Evolutionary conservation across 2,113 vertebrate genomes (phyloP).

Genomic region (Odocoileus hemionus): DNA sequence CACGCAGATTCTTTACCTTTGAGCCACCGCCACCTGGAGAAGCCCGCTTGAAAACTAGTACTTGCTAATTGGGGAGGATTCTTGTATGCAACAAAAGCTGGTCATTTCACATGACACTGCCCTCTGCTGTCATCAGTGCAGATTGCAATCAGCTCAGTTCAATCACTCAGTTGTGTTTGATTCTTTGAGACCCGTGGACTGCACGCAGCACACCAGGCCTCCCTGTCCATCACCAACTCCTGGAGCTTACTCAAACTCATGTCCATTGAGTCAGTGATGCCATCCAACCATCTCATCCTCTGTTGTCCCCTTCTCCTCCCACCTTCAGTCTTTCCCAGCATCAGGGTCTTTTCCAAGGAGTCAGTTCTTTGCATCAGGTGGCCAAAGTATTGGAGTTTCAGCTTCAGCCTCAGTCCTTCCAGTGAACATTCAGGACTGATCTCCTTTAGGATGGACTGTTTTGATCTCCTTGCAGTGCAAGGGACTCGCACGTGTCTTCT

Average conservation of each 20-base stretch:
- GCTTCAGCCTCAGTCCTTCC: background rate
- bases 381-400: background rate
- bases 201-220: accelerated
- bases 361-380: background rate
- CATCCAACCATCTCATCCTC: background rate
- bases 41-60: background rate
- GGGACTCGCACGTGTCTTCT: background rate
- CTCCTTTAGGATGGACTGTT: background rate
- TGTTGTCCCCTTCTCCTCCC: background rate
- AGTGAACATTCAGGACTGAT: background rate
- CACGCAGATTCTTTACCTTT: background rate
- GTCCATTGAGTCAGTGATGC: background rate
- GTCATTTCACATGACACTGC: background rate
- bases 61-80: background rate
- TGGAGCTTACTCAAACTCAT: background rate
- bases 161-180: background rate
- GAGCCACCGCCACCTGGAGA: background rate
- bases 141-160: background rate
- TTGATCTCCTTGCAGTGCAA: background rate
- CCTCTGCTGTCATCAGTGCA: slow-evolving; percentile 40
- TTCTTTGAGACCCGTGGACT: background rate
- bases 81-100: background rate
- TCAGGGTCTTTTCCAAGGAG: background rate
- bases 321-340: background rate
- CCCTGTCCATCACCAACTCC: background rate